Base-by-base conservation (phyloP, 2,888 invertebrate species). In the Auanema sp. region DNA sequence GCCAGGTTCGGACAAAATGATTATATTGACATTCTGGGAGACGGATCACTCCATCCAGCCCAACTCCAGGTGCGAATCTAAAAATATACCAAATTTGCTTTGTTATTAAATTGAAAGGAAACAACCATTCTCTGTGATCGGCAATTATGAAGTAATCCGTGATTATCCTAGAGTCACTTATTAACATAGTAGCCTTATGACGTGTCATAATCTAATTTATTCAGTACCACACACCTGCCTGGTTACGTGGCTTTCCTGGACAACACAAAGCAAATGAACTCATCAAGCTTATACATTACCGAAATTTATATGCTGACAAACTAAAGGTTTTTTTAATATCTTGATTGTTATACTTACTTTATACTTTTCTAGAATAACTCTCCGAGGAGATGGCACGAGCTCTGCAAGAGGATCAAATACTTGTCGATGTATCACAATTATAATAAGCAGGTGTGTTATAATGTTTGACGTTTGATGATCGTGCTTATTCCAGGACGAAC, bases 231-330 rank as follows among this genome's bases (percentile, higher is more conserved):
- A 89, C 93, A 6, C 96, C 96, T 0, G 85, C 88, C 0, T 97
- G 95, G 95, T 87, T 97, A 42, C 88, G 91, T 78, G 96, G 95
- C 55, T 90, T 93, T 53, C 88, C 88, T 16, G 72, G 92, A 0
- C 91, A 91, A 47, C 83, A 84, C 63, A 58, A 67, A 50, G 83
- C 83, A 11, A 83, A 81, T 62, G 83, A 83, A 58, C 69, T 83
- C n/a, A 56, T 83, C 58, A 80, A 80, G 55, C 70, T 84, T 52
- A 79, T 83, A 50, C 83, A 83, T 59, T 83, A 84, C 68, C 62
- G 79, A 23, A 80, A 80, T 60, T 57, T 79, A 40, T 79, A 80
- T 64, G 77, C 79, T 44, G 69, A 77, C 41, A 80, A 80, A 54
- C 55, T 82, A 59, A 75, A 75, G 64, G 67, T 66, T n/a, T 43